Percentiles rank a stretch among this genome's conserved stretches.
Evolutionary conservation across 2,888 invertebrate genomes (phyloP).

Genomic region (Andrena hattorfiana): DNA sequence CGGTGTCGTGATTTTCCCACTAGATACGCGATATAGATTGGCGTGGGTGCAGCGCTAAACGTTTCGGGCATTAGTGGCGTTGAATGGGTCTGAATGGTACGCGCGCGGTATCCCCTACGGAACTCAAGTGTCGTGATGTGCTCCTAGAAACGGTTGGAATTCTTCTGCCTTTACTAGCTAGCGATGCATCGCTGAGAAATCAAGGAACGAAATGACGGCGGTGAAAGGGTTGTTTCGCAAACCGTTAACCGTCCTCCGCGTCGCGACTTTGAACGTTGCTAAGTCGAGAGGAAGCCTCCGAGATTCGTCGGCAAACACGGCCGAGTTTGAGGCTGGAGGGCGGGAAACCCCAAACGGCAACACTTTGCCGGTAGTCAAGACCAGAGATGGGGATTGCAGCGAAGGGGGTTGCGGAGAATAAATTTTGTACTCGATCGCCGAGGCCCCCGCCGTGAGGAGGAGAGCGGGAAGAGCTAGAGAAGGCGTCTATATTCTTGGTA

Average conservation of each 20-base stretch:
- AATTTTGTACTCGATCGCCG: slow-evolving; percentile 79
- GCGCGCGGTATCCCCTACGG: neutral
- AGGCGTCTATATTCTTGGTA: slow-evolving; percentile 69
- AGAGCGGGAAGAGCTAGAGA: slow-evolving; percentile 45
- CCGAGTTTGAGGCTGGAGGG: slow-evolving; percentile 60
- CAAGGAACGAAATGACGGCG: neutral
- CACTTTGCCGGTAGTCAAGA: slow-evolving; percentile 71
- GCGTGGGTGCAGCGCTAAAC: slow-evolving; percentile 69
- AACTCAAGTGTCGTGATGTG: neutral
- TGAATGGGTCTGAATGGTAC: slow-evolving; percentile 21
- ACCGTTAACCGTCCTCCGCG: slow-evolving; percentile 56
- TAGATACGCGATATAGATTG: slow-evolving; percentile 72
- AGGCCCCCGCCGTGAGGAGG: slow-evolving; percentile 70
- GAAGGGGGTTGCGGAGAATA: slow-evolving; percentile 72
- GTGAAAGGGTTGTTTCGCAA: slow-evolving; percentile 31
- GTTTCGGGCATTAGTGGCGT: slow-evolving; percentile 72
- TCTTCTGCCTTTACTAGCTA: neutral
- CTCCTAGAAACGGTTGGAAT: neutral
- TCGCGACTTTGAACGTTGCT: slow-evolving; percentile 50
- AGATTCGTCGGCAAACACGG: slow-evolving; percentile 71
- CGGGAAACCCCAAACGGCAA: slow-evolving; percentile 80
- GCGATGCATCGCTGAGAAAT: neutral
- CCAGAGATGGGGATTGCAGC: slow-evolving; percentile 51
- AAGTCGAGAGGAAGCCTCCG: slow-evolving; percentile 70
- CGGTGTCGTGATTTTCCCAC: slow-evolving; percentile 81